Evolutionary conservation across 2,797 vertebrate species (phyloP).

Genomic region (Poecilia wingei): DNA sequence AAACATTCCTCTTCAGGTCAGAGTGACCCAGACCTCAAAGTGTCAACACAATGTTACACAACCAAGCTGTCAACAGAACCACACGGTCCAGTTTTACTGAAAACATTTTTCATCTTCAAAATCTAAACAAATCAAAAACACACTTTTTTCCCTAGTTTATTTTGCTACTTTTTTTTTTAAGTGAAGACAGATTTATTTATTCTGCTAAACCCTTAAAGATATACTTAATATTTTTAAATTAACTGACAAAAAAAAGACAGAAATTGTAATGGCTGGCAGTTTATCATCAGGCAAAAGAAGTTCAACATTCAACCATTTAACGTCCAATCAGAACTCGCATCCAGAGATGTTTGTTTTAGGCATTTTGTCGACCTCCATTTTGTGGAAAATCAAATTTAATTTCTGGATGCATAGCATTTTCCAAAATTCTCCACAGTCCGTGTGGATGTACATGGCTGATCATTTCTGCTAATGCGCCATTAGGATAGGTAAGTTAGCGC

Average conservation of each 20-base stretch:
- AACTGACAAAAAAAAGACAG: not conserved
- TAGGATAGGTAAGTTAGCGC: too few species aligned
- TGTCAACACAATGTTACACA: conserved; percentile 31
- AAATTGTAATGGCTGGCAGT: not conserved
- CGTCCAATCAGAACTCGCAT: not conserved
- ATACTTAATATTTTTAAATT: not conserved
- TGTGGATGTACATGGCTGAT: not conserved
- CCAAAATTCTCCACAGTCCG: not conserved
- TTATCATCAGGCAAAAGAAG: too few species aligned
- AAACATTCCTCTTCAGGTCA: conserved; percentile 26
- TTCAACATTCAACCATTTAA: too few species aligned
- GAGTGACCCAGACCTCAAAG: conserved; percentile 45
- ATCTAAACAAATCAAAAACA: not conserved
- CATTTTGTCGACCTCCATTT: not conserved
- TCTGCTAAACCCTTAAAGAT: not conserved
- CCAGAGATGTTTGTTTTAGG: not conserved
- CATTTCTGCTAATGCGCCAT: too few species aligned
- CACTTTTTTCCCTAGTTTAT: not conserved
- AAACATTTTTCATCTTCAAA: not conserved
- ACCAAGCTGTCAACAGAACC: not conserved
- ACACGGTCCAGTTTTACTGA: too few species aligned
- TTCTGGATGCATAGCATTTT: not conserved
- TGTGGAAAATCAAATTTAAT: not conserved
- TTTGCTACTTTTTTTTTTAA: not conserved
- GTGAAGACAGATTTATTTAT: not conserved